These are phyloP conservation scores for Neodon shergylaensis DNA, from an alignment of 2,113 vertebrate species.

Conservation along the genomic window DNA sequence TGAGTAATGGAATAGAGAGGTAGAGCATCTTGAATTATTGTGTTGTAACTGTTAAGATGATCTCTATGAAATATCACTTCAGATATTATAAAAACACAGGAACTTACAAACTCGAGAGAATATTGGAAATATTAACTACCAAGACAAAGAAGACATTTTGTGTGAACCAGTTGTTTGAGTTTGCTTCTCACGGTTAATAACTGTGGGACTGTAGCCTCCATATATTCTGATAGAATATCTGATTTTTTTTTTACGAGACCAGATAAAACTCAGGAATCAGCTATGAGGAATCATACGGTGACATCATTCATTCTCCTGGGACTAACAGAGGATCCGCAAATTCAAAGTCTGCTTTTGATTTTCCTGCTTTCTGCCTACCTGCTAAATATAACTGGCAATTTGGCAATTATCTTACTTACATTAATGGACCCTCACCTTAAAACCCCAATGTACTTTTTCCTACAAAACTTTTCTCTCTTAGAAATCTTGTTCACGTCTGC, in stretches of 20 bases:
- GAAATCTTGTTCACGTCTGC: slow-evolving; percentile 69
- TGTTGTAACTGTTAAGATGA: background rate
- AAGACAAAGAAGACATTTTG: background rate
- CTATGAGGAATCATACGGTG: slow-evolving; percentile 49
- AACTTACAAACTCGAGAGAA: background rate
- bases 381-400: slow-evolving; percentile 55
- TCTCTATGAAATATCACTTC: background rate
- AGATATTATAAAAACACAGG: background rate
- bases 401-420: slow-evolving; percentile 58
- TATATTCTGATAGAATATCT: background rate
- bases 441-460: slow-evolving; percentile 71
- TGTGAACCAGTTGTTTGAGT: background rate
- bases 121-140: background rate
- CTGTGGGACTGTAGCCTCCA: background rate
- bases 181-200: background rate
- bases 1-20: background rate
- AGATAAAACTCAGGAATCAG: background rate
- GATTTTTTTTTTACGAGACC: background rate
- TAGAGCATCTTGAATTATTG: background rate
- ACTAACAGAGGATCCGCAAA: slow-evolving; percentile 38
- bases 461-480: slow-evolving; percentile 66
- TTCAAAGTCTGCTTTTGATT: slow-evolving; percentile 33
- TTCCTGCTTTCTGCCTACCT: slow-evolving; percentile 51
- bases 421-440: slow-evolving; percentile 44
- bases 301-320: slow-evolving; percentile 70